Base-by-base conservation (phyloP, 1,140 invertebrate genomes). In the Manduca sexta region DNA sequence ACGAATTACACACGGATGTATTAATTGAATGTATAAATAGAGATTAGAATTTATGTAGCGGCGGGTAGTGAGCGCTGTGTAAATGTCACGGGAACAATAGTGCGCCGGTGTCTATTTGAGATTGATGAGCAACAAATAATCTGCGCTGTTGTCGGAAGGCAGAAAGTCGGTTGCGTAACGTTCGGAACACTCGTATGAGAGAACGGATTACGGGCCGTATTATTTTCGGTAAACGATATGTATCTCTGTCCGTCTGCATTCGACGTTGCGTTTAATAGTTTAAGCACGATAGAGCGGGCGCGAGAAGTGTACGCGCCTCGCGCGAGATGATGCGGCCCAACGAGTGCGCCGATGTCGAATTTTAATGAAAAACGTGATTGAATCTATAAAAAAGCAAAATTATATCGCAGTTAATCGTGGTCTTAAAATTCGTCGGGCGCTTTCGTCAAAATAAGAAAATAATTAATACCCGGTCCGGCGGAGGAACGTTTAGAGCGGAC, bases 401-500 rank as follows among this genome's bases (percentile, higher is more conserved):
- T 65, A 65, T 60, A 66, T 66, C 51, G 56, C 56, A 34, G 52
- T 69, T 75, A 74, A 75, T 74, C 69, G 62, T 26, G 4, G 21
- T 26, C 21, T 74, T 67, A 60, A 73, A 78, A 83, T 74, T 74
- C 71, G 66, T 59, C 65, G 56, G 64, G 62, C 64, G 69, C 73
- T 78, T 77, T 80, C 74, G 67, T 77, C 77, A 80, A 79, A 81
- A 83, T 81, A 82, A 84, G 78, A 84, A 84, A 84, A 81, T 80
- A 82, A 84, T 84, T 84, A 80, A 83, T 84, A 84, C 74, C 58
- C 68, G 65, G 52, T 59, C 60, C 59, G 71, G 64, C 72, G 76
- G 73, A 68, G 64, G 60, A 73, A 69, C 68, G 68, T 68, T 79
- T 75, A 75, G 70, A 68, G 64, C 65, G 65, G 67, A 72, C 67